phyloP scores from a whole-genome alignment of 2,113 vertebrate genomes.

The Otus sunia region DNA sequence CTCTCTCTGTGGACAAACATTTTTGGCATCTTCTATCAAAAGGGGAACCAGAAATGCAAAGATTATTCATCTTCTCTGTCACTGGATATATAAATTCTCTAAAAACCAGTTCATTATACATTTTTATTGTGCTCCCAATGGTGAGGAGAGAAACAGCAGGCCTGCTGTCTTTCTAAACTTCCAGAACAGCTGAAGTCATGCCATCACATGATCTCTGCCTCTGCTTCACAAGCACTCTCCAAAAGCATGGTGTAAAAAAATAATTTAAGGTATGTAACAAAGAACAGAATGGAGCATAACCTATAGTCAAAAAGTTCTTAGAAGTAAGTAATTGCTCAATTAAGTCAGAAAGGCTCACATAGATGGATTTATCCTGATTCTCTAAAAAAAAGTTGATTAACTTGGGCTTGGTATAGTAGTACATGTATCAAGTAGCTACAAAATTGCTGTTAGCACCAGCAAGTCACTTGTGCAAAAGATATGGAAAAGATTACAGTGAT shows the following conservation, averaged over 20 bases:
- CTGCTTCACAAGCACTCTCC: not conserved
- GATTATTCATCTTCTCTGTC: not conserved
- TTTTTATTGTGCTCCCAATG: not conserved
- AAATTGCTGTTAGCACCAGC: not conserved
- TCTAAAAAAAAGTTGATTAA: not conserved
- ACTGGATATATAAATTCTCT: not conserved
- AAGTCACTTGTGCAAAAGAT: not conserved
- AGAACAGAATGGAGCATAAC: not conserved
- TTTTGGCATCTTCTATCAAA: not conserved
- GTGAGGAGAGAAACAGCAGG: not conserved
- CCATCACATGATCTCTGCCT: not conserved
- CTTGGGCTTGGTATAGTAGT: not conserved
- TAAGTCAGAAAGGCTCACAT: not conserved
- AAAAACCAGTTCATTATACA: not conserved
- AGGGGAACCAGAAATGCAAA: not conserved
- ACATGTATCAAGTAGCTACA: not conserved
- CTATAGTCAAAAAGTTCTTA: not conserved
- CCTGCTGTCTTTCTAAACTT: not conserved
- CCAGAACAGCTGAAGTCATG: not conserved
- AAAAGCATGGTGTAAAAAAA: not conserved
- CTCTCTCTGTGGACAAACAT: not conserved
- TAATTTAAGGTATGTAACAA: not conserved
- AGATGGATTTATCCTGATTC: not conserved
- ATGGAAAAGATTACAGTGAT: not conserved
- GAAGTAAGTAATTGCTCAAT: not conserved